These are phyloP conservation scores for Cacatua alba DNA, from an alignment of 2,113 vertebrate genomes.

Conservation along the genomic window DNA sequence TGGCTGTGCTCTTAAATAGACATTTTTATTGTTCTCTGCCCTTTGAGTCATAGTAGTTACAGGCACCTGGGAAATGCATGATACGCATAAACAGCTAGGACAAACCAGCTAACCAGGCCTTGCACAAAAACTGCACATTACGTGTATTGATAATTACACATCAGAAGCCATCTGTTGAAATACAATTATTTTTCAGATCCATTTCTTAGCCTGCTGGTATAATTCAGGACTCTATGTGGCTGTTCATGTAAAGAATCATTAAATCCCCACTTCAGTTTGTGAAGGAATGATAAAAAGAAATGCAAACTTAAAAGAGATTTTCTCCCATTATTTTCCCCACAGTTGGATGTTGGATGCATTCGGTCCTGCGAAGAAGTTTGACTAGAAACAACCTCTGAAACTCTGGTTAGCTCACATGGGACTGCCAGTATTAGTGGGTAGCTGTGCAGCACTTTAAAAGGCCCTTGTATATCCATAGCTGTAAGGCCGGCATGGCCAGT, in stretches of 20 bases:
- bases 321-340: background rate
- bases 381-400: background rate
- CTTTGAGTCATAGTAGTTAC: background rate
- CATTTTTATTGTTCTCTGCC: conserved; percentile 53
- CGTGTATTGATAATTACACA: background rate
- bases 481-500: background rate
- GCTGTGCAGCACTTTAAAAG: background rate
- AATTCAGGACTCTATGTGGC: background rate
- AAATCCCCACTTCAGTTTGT: background rate
- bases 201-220: background rate
- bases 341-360: background rate
- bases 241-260: background rate
- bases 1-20: conserved; percentile 33
- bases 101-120: background rate
- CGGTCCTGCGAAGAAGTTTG: background rate
- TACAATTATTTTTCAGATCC: background rate
- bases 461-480: background rate
- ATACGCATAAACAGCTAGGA: background rate
- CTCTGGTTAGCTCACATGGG: background rate
- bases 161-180: background rate
- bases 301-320: background rate
- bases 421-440: background rate
- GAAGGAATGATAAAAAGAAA: background rate
- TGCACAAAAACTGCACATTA: background rate
- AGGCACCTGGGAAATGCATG: background rate